Evolutionary conservation across 2,888 invertebrate species (phyloP).

Genomic region (Ditylenchus weischeri): DNA sequence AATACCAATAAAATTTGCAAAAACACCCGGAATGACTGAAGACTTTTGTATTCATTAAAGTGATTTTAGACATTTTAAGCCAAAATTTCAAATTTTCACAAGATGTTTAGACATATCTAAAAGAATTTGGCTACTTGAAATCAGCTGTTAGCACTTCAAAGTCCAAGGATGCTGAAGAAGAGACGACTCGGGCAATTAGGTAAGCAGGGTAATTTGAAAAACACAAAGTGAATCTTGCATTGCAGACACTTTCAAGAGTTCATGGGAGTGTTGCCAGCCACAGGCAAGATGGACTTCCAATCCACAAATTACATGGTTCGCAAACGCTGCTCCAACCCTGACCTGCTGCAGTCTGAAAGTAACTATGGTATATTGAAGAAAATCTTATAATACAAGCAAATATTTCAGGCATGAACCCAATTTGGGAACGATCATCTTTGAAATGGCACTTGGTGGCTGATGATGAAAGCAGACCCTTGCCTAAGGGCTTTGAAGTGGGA

Average conservation of each 20-base stretch:
- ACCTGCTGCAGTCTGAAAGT: conserved; percentile 17
- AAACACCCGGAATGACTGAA: too few relatives aligned
- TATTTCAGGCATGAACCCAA: background rate
- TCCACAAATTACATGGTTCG: conserved; percentile 25
- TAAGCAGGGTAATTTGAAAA: background rate
- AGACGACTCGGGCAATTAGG: conserved; percentile 3
- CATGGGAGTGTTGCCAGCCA: conserved; percentile 28
- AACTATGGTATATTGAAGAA: background rate
- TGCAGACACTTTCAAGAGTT: conserved; percentile 33
- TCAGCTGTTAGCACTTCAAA: background rate
- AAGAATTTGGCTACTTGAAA: conserved; percentile 20
- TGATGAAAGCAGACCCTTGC: background rate
- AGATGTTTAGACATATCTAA: conserved; percentile 14
- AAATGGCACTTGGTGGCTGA: conserved; percentile 11
- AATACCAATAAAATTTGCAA: too few relatives aligned
- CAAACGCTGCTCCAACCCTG: conserved; percentile 32
- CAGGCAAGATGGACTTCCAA: conserved; percentile 27
- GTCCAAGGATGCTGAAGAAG: background rate
- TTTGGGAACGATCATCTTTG: conserved; percentile 15
- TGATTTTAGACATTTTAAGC: too few relatives aligned
- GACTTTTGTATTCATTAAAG: too few relatives aligned
- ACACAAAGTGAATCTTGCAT: too few relatives aligned
- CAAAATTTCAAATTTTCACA: too few relatives aligned
- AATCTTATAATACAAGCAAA: background rate
- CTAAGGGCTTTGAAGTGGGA: conserved; percentile 19